Conservation (phyloP, 2,797 vertebrate genomes). For the Pangasius macronema region DNA sequence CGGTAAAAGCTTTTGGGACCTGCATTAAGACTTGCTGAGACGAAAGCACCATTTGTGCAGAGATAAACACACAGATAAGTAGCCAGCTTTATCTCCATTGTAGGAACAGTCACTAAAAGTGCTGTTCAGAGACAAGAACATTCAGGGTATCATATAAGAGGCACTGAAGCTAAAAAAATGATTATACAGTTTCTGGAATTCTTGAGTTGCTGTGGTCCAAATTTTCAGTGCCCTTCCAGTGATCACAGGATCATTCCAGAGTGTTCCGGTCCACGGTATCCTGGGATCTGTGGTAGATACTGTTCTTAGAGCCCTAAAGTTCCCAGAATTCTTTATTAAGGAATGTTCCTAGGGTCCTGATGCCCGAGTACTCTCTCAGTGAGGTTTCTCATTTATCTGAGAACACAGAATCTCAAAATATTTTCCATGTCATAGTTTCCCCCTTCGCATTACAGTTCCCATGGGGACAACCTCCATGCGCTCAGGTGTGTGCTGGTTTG, state of each 20-base stretch:
- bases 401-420: background rate
- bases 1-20: constrained; percentile 38
- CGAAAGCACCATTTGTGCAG: background rate
- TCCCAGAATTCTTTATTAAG: background rate
- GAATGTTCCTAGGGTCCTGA: background rate
- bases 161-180: background rate
- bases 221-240: background rate
- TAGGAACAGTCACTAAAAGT: background rate
- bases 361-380: background rate
- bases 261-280: background rate
- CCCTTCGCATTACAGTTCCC: background rate
- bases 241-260: background rate
- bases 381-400: background rate
- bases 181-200: background rate
- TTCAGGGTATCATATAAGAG: background rate
- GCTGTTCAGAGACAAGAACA: background rate
- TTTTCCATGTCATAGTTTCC: too few species aligned
- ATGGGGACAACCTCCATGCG: too few species aligned
- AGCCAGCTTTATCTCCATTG: background rate
- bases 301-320: background rate
- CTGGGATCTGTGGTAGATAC: background rate
- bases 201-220: background rate
- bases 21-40: constrained; percentile 19
- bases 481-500: background rate
- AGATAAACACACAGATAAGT: constrained; percentile 39